Evolutionary conservation across 1,140 invertebrate genomes (phyloP).

Genomic region (Rhagoletis pomonella): DNA sequence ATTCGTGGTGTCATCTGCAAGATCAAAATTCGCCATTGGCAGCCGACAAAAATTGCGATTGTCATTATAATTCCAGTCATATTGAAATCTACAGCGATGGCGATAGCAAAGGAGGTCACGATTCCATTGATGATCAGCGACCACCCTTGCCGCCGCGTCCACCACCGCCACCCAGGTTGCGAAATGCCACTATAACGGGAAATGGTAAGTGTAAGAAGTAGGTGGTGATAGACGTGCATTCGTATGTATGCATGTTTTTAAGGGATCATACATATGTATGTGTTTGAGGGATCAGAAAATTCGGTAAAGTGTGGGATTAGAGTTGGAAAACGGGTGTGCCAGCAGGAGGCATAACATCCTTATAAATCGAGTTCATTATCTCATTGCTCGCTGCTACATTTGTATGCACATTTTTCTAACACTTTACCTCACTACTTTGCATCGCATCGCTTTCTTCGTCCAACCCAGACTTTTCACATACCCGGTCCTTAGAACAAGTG

Average conservation of each 20-base stretch:
- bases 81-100: slow-evolving; percentile 61
- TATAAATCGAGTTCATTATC: too few relatives aligned
- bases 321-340: too few relatives aligned
- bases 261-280: too few relatives aligned
- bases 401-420: too few relatives aligned
- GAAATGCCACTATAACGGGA: slow-evolving; percentile 62
- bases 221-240: neutral
- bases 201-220: slow-evolving; percentile 63
- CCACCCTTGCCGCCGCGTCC: slow-evolving; percentile 72
- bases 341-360: too few relatives aligned
- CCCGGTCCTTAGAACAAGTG: neutral
- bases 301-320: too few relatives aligned
- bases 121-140: slow-evolving; percentile 62
- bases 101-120: slow-evolving; percentile 53
- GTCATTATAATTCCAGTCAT: slow-evolving; percentile 62
- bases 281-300: too few relatives aligned
- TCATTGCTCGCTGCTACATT: too few relatives aligned
- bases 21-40: slow-evolving; percentile 15
- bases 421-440: too few relatives aligned
- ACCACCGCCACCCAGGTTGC: slow-evolving; percentile 64
- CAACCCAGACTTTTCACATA: neutral
- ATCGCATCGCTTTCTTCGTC: too few relatives aligned
- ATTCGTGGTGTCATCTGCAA: slow-evolving; percentile 45
- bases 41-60: slow-evolving; percentile 60
- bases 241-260: too few relatives aligned